Percentiles rank a stretch among this genome's conserved stretches.
These are phyloP conservation scores for Drosophila ogumai DNA, from an alignment of 1,140 invertebrate genomes.

Conservation along the genomic window DNA sequence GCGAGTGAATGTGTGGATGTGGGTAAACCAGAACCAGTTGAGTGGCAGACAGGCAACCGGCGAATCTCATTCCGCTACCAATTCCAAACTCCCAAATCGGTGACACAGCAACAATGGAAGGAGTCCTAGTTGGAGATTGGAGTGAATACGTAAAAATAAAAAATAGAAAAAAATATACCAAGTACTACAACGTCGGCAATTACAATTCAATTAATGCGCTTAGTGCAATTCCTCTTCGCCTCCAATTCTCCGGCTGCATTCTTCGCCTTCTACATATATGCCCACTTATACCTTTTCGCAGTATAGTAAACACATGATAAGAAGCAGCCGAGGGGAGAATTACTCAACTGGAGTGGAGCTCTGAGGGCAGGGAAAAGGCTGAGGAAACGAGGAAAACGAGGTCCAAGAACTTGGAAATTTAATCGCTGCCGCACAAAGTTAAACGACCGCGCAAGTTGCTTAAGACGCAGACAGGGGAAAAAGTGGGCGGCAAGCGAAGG, in stretches of 20 bases:
- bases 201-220: slow-evolving; percentile 83
- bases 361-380: slow-evolving; percentile 5
- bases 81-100: slow-evolving; percentile 46
- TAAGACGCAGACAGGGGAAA: slow-evolving; percentile 27
- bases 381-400: slow-evolving; percentile 1
- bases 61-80: slow-evolving; percentile 33
- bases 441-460: slow-evolving; percentile 80
- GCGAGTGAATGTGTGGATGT: slow-evolving; percentile 31
- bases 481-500: slow-evolving; percentile 10
- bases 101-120: slow-evolving; percentile 36
- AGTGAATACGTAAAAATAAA: slow-evolving; percentile 13
- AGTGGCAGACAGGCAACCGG: slow-evolving; percentile 36
- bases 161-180: slow-evolving; percentile 3
- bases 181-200: slow-evolving; percentile 55
- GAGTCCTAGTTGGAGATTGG: background rate
- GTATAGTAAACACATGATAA: slow-evolving; percentile 79
- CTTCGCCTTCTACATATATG: slow-evolving; percentile 3
- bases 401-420: slow-evolving; percentile 77
- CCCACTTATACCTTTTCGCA: slow-evolving; percentile 55
- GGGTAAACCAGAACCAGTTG: slow-evolving; percentile 51
- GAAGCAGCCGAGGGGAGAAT: slow-evolving; percentile 28
- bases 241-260: slow-evolving; percentile 4
- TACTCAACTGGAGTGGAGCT: background rate
- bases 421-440: slow-evolving; percentile 73
- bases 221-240: slow-evolving; percentile 59